Evolutionary conservation across 92 coral and sea anemone genomes (phyloP), one percentile per base, ranked within the genome.

Genomic region (Desmophyllum pertusum): DNA sequence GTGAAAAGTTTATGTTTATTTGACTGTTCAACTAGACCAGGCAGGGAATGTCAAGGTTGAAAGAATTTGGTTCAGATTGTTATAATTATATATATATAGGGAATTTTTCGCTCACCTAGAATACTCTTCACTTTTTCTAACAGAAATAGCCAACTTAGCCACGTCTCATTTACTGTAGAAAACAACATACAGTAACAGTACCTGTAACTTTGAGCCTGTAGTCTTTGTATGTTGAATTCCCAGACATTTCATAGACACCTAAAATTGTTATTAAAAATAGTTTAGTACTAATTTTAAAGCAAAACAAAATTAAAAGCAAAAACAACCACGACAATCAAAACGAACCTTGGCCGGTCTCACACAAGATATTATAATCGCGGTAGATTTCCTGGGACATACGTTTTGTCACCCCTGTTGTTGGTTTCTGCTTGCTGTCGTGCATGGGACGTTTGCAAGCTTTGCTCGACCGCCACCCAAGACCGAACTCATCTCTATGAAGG

Each of bases 341-440:
- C 61, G n/a, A n/a, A 73, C 77, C 77, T 46, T 73, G 77, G 6
- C 61, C 61, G 61, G 46, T 73, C 27, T 73, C 59, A 73, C 77
- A 73, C 59, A 73, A 73, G 59, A 25, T 30, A 5, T 67, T 67
- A 6, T 38, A 67, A 13, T 36, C 36, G n/a, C 39, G 11, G 21
- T 27, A 36, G 3, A 73, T 45, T 73, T 73, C 57, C 25, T 73
- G n/a, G 35, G 59, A 73, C 59, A 73, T 43, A 29, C 57, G 77
- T 18, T 23, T 23, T 43, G 77, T 73, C 21, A 73, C 77, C 3
- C 77, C 77, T 45, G 59, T 73, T 42, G 14, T 17, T 29, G 77
- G 77, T 73, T 73, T 73, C 30, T 73, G 77, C 59, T 73, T 73
- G 57, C 61, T 73, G 77, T 68, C 73, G 27, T 68, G 73, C 46